Base-by-base conservation (phyloP, 2,888 invertebrate genomes). In the Salticus scenicus region DNA sequence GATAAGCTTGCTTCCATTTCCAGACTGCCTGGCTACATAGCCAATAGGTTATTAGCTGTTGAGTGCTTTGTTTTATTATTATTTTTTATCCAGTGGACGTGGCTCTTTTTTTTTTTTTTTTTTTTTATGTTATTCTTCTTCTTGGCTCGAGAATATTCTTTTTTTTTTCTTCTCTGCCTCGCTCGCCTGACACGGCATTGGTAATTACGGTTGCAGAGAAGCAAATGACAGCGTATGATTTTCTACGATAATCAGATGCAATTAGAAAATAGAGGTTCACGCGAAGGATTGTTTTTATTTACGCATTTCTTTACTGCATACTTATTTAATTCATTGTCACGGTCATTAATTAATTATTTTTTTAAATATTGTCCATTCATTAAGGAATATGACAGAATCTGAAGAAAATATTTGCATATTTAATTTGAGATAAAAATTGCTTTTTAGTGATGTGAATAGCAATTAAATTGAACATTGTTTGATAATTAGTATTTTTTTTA, bases 21-120 rank as follows among this genome's bases (percentile, higher is more conserved):
- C 82, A 82, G 82, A 82, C 82, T 71, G 82, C 82, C 75, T 76
- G 82, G 75, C 82, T 75, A 75, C 82, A 31, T 24, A 4, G 33
- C 17, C 42, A 69, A 74, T 70, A 74, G 81, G 81, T 82, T 82
- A 82, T 82, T 75, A 82, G 63, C 70, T 57, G 27, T 31, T 33
- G 57, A 1, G n/a, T 1, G n/a, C 31, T 57, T 75, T 74, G 10
- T 33, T 47, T 57, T 73, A 57, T 69, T 14, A 41, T 47, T 69
- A 63, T 1, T 47, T 31, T 67, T 64, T 47, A 31, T 5, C 31
- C 10, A 10, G n/a, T 28, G 12, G 63, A 28, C 12, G 33, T 27
- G 71, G 69, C 69, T 67, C 73, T 80, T 74, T 80, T 67, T 80
- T 80, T 80, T 73, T 30, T 41, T 28, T 51, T 30, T 67, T 74